Evolutionary conservation across 1,140 invertebrate genomes (phyloP).

Genomic region (Orussus abietinus): DNA sequence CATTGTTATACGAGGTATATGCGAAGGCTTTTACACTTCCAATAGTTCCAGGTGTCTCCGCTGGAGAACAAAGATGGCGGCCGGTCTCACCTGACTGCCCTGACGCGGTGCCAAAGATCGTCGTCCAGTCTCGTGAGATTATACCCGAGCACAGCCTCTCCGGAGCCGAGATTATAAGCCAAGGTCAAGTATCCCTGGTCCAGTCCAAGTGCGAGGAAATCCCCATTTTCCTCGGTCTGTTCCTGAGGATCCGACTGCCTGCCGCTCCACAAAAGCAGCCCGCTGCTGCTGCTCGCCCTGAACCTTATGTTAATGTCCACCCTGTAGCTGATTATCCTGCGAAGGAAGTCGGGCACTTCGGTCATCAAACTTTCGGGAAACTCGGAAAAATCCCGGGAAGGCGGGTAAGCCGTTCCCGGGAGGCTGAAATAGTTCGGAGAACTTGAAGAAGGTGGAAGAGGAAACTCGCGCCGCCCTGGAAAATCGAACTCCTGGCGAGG

Average conservation of each 20-base stretch:
- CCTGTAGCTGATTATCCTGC: constrained; percentile 72
- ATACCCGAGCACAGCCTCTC: constrained; percentile 75
- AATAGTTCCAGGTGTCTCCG: no score
- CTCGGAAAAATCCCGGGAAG: no score
- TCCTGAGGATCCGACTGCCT: constrained; percentile 58
- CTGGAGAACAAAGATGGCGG: no score
- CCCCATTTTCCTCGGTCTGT: constrained; percentile 61
- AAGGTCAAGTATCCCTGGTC: constrained; percentile 69
- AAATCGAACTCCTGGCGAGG: constrained; percentile 8
- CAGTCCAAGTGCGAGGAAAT: constrained; percentile 81
- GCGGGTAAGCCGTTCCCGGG: no score
- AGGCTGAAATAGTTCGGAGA: not conserved
- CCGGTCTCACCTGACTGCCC: constrained; percentile 82
- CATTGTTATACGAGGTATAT: no score
- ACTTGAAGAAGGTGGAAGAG: constrained; percentile 4
- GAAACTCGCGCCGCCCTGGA: constrained; percentile 1
- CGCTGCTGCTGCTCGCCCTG: constrained; percentile 62
- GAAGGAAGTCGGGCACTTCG: constrained; percentile 25
- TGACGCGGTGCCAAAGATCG: constrained; percentile 86
- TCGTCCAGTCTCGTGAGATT: constrained; percentile 87
- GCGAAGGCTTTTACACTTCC: no score
- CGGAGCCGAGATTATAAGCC: constrained; percentile 72
- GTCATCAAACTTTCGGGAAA: not conserved
- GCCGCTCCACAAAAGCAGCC: constrained; percentile 89
- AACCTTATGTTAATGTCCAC: constrained; percentile 80